phyloP scores from a whole-genome alignment of 2,888 invertebrate species.

The Bellardia pandia region DNA sequence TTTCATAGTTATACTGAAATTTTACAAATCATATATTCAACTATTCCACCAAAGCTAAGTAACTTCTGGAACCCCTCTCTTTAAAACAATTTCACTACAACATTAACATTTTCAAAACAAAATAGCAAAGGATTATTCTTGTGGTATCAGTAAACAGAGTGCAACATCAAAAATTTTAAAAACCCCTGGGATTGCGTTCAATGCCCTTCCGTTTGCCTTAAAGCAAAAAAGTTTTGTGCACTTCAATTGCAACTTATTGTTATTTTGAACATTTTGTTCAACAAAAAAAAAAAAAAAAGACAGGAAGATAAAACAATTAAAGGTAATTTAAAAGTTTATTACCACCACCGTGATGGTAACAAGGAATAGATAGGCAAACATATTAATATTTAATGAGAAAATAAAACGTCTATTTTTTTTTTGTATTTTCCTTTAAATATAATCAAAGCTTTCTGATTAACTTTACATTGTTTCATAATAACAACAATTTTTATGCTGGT shows the following conservation, averaged over 20 bases:
- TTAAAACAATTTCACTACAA: neutral
- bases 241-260: slow-evolving; percentile 29
- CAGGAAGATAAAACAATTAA: neutral
- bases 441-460: neutral
- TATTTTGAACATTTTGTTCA: neutral
- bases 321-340: slow-evolving; percentile 43
- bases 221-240: slow-evolving; percentile 14
- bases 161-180: neutral
- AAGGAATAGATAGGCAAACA: neutral
- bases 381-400: neutral
- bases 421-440: neutral
- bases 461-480: neutral
- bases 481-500: neutral
- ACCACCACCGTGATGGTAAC: neutral
- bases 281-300: neutral
- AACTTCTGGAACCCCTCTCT: too few relatives aligned
- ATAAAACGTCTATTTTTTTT: neutral
- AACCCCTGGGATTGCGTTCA: slow-evolving; percentile 10
- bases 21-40: neutral
- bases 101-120: neutral
- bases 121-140: neutral
- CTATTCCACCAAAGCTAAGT: neutral
- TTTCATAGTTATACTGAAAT: too few relatives aligned
- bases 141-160: neutral
- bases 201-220: neutral